A percentile compares a stretch with the other conserved stretches of the same genome.
phyloP scores from a whole-genome alignment of 35 echinoderm and acorn worm genomes.

The Acanthaster planci region DNA sequence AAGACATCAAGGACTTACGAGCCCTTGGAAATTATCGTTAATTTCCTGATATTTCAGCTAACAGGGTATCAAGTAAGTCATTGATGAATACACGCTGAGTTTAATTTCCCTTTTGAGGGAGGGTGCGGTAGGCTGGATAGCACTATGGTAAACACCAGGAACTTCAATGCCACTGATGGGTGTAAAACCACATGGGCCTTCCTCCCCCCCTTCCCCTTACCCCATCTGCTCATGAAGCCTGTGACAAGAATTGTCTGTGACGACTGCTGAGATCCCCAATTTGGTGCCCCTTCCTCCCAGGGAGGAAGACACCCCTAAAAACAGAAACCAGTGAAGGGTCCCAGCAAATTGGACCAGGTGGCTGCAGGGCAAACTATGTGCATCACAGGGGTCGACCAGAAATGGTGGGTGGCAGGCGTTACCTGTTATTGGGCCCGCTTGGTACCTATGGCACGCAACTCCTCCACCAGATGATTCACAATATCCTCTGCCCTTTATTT shows the following conservation, averaged over 20 bases:
- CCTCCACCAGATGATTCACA: slow-evolving; percentile 1
- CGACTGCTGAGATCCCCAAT: slow-evolving; percentile 10
- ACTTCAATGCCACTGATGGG: no score
- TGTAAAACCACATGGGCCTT: no score
- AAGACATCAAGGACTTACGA: no score
- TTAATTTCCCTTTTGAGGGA: no score
- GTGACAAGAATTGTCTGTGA: slow-evolving; percentile 28
- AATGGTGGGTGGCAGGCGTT: slow-evolving; percentile 32
- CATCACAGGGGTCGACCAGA: slow-evolving; percentile 19
- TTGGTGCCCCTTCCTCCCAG: slow-evolving; percentile 8
- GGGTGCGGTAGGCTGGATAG: no score
- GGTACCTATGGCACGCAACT: slow-evolving; percentile 27
- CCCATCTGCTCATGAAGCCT: not conserved
- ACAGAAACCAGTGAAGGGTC: slow-evolving; percentile 21
- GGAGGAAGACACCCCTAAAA: slow-evolving; percentile 32
- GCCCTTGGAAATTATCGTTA: no score
- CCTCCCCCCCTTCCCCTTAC: not conserved
- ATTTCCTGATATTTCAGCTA: no score
- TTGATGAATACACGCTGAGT: no score
- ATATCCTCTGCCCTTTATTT: slow-evolving; percentile 27
- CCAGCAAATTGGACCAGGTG: slow-evolving; percentile 26
- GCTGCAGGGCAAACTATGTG: not conserved
- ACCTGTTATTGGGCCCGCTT: slow-evolving; percentile 30
- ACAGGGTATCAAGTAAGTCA: no score
- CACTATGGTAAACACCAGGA: no score